phyloP scores from a whole-genome alignment of 2,797 vertebrate species.

The Typhlichthys subterraneus region DNA sequence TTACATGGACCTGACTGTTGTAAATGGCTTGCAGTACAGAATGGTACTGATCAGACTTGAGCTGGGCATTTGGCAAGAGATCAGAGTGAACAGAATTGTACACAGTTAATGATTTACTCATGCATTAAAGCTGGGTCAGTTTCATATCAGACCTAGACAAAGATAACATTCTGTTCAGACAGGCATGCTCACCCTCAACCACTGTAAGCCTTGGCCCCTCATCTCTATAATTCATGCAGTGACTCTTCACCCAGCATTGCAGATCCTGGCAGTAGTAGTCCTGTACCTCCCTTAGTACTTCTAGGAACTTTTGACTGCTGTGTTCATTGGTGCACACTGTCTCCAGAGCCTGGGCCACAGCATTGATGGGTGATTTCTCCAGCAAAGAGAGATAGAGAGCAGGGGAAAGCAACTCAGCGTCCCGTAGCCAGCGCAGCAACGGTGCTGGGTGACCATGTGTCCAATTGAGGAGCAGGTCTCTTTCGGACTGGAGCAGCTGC shows the following conservation, averaged over 20 bases:
- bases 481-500: slow-evolving; percentile 54
- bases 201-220: slow-evolving; percentile 5
- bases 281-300: slow-evolving; percentile 65
- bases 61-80: slow-evolving; percentile 11
- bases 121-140: slow-evolving; percentile 2
- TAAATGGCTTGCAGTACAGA: background rate
- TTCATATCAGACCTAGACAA: background rate
- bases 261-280: slow-evolving; percentile 69
- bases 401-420: slow-evolving; percentile 53
- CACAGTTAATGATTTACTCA: slow-evolving; percentile 26
- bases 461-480: slow-evolving; percentile 62
- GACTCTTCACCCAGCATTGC: slow-evolving; percentile 63
- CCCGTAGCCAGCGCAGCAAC: slow-evolving; percentile 65
- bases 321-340: slow-evolving; percentile 47
- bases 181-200: slow-evolving; percentile 39
- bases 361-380: slow-evolving; percentile 58
- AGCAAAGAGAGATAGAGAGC: slow-evolving; percentile 62
- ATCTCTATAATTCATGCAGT: slow-evolving; percentile 17
- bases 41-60: background rate
- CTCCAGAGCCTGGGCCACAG: slow-evolving; percentile 63
- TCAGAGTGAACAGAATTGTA: slow-evolving; percentile 12
- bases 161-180: background rate
- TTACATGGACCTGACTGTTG: background rate
- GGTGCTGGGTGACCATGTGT: slow-evolving; percentile 61
- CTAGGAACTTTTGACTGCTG: slow-evolving; percentile 60